These are phyloP conservation scores for Nipponia nippon DNA, from an alignment of 2,113 vertebrate genomes.

Conservation along the genomic window DNA sequence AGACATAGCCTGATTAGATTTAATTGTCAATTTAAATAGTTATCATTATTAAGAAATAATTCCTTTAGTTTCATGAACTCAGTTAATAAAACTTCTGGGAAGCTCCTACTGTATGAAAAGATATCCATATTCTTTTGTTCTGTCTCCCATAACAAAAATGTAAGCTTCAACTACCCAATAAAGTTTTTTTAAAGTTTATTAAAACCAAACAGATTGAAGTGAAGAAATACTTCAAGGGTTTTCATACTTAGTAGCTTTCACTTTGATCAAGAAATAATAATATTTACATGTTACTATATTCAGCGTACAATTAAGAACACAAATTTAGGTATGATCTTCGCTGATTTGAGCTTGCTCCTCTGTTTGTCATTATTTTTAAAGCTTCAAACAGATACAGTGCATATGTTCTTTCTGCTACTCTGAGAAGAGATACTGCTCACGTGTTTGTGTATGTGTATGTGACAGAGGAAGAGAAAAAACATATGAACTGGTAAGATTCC, in stretches of 20 bases:
- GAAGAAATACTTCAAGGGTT: neutral
- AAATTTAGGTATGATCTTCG: neutral
- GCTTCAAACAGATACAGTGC: neutral
- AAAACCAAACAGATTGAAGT: neutral
- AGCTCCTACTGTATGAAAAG: neutral
- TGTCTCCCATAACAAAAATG: neutral
- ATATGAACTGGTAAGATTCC: neutral
- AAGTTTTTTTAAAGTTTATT: neutral
- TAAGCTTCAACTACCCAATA: neutral
- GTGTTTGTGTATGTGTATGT: accelerated
- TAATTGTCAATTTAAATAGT: neutral
- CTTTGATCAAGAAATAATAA: neutral
- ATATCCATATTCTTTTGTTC: neutral
- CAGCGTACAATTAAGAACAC: neutral
- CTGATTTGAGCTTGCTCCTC: neutral
- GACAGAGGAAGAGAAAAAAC: neutral
- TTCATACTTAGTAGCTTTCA: neutral
- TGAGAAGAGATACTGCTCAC: neutral
- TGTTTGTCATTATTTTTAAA: neutral
- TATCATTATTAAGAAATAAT: neutral
- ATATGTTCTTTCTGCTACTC: neutral
- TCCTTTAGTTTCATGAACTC: neutral
- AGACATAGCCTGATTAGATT: neutral
- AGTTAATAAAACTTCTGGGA: neutral
- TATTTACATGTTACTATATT: neutral